phyloP scores from a whole-genome alignment of 2,113 vertebrate genomes.

The Cinclus cinclus region DNA sequence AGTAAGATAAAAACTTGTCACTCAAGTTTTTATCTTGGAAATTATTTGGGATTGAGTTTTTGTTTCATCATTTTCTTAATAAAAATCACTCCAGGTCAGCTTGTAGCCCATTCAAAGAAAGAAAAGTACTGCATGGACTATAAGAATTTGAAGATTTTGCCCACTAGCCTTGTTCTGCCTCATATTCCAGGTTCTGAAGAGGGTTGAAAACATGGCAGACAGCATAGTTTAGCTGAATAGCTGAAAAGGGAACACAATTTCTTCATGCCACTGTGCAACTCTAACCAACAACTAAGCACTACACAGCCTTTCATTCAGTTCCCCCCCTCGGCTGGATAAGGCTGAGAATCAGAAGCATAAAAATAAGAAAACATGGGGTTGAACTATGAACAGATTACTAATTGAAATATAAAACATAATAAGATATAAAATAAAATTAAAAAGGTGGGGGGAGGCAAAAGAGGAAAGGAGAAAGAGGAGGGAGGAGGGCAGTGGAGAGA shows the following conservation, averaged over 20 bases:
- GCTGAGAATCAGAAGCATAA: background rate
- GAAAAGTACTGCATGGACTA: background rate
- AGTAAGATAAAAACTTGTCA: background rate
- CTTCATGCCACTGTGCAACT: accelerated
- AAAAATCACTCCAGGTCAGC: background rate
- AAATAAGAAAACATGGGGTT: background rate
- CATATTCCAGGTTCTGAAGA: background rate
- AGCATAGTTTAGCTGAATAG: background rate
- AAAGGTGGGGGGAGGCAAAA: background rate
- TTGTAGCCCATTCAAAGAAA: background rate
- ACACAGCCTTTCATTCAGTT: background rate
- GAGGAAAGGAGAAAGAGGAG: background rate
- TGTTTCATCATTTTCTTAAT: background rate
- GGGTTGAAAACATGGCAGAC: background rate
- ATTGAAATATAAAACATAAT: background rate
- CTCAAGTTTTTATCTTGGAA: background rate
- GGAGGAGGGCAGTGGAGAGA: background rate
- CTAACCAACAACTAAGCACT: background rate
- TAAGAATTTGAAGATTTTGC: background rate
- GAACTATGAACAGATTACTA: background rate
- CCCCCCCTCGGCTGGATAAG: no score
- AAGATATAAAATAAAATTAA: background rate
- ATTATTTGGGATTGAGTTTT: background rate
- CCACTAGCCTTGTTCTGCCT: background rate
- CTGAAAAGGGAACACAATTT: background rate